Evolutionary conservation across 1,140 invertebrate genomes (phyloP).

Genomic region (Aphelinus atriplicis): DNA sequence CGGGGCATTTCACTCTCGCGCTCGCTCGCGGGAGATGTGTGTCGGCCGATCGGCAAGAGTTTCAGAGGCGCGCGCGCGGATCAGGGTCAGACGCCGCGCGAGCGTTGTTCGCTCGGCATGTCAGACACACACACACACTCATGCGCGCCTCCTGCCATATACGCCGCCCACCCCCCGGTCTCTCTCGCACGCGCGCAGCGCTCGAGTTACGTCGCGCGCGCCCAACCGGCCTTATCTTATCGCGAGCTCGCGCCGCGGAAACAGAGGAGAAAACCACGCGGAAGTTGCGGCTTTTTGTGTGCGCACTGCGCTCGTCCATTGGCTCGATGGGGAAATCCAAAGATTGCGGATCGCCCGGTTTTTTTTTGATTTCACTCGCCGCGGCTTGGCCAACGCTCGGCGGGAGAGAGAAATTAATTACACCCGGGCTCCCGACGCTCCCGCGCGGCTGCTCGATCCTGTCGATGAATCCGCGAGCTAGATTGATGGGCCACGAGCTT

Average conservation of each 20-base stretch:
- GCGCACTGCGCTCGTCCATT: too few relatives aligned
- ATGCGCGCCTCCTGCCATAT: too few relatives aligned
- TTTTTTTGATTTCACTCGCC: background rate
- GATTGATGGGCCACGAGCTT: too few relatives aligned
- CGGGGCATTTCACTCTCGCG: constrained; percentile 28
- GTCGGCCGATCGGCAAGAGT: constrained; percentile 16
- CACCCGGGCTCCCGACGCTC: too few relatives aligned
- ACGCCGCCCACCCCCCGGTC: background rate
- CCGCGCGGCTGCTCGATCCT: too few relatives aligned
- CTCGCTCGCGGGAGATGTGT: constrained; percentile 22
- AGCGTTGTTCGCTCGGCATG: background rate
- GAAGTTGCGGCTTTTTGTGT: background rate
- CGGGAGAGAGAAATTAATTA: too few relatives aligned
- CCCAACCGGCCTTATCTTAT: constrained; percentile 11
- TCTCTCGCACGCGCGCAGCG: background rate
- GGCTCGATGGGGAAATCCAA: background rate
- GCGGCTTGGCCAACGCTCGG: too few relatives aligned
- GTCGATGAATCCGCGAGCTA: too few relatives aligned
- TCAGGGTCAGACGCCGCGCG: constrained; percentile 22
- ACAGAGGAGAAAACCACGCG: background rate
- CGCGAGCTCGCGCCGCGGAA: background rate
- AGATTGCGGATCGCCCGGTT: background rate
- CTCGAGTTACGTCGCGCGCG: background rate
- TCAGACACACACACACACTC: too few relatives aligned
- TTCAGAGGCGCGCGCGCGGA: constrained; percentile 1